Percentiles rank a stretch among this genome's conserved stretches.
phyloP scores from a whole-genome alignment of 2,888 invertebrate species.

The Drosophila picticornis region DNA sequence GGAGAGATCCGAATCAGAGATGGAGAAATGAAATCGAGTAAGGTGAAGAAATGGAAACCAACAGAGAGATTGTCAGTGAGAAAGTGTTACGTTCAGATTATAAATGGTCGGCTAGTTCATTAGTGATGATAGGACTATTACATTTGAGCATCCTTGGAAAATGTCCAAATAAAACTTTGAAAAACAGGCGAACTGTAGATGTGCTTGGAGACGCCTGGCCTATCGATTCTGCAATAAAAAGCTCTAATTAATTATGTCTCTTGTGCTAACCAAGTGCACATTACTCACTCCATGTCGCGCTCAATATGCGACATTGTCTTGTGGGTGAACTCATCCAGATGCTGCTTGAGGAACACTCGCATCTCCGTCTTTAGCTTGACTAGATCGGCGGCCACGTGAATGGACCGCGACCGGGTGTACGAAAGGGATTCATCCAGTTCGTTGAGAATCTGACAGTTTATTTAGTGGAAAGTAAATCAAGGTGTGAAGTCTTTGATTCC shows the following conservation, averaged over 20 bases:
- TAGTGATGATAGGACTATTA: slow-evolving; percentile 37
- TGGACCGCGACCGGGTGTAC: slow-evolving; percentile 63
- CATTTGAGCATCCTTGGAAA: slow-evolving; percentile 83
- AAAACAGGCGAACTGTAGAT: slow-evolving; percentile 83
- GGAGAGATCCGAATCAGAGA: not conserved
- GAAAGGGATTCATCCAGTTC: slow-evolving; percentile 82
- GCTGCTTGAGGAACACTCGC: slow-evolving; percentile 79
- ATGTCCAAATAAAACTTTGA: slow-evolving; percentile 84
- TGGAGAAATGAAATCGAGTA: not conserved
- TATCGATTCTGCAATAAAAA: slow-evolving; percentile 72
- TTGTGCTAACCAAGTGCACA: not conserved
- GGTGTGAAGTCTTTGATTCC: not conserved
- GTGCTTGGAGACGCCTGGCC: slow-evolving; percentile 83
- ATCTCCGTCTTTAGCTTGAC: slow-evolving; percentile 82
- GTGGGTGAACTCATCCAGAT: slow-evolving; percentile 84
- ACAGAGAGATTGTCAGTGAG: not conserved
- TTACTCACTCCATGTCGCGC: slow-evolving; percentile 84
- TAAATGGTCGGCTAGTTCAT: not conserved
- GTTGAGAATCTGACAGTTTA: slow-evolving; percentile 76
- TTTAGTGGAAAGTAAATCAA: not conserved
- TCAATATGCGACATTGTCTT: slow-evolving; percentile 85
- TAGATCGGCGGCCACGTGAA: slow-evolving; percentile 78
- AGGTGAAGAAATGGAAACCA: not conserved
- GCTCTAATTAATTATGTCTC: not conserved
- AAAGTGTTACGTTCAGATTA: not conserved